Percentiles rank a stretch among this genome's conserved stretches.
These are phyloP conservation scores for Pherbina coryleti DNA, from an alignment of 2,888 invertebrate genomes.

Conservation along the genomic window DNA sequence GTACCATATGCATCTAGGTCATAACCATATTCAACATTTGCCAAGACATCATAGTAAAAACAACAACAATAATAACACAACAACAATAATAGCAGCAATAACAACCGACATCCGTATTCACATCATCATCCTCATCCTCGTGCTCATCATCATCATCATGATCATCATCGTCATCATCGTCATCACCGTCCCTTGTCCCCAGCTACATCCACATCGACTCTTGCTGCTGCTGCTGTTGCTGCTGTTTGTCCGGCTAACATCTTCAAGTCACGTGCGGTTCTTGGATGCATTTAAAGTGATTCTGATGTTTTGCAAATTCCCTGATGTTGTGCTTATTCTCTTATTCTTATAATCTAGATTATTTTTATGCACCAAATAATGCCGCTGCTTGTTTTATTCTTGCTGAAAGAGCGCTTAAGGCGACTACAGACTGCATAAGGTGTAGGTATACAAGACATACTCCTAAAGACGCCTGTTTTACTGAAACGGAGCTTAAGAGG, in stretches of 20 bases:
- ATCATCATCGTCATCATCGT: not conserved
- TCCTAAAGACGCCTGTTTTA: no score
- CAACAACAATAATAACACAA: no score
- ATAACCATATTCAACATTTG: not conserved
- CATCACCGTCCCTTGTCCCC: not conserved
- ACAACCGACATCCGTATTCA: not conserved
- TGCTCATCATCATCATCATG: not conserved
- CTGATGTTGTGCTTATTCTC: not conserved
- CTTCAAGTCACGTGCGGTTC: not conserved
- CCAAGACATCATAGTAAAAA: not conserved
- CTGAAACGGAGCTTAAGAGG: no score
- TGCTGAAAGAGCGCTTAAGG: slow-evolving; percentile 1
- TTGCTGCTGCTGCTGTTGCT: not conserved
- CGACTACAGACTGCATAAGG: not conserved
- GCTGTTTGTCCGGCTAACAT: not conserved
- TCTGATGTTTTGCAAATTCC: slow-evolving; percentile 8
- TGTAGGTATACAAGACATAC: not conserved
- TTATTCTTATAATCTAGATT: not conserved
- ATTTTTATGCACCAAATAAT: slow-evolving; percentile 4
- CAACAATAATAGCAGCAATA: no score
- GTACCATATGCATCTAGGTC: not conserved
- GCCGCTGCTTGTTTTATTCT: slow-evolving; percentile 1
- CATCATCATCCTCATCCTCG: not conserved
- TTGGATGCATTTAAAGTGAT: slow-evolving; percentile 10
- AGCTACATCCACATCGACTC: not conserved